Base-by-base conservation (phyloP, 2,113 vertebrate species). In the Channa argus region DNA sequence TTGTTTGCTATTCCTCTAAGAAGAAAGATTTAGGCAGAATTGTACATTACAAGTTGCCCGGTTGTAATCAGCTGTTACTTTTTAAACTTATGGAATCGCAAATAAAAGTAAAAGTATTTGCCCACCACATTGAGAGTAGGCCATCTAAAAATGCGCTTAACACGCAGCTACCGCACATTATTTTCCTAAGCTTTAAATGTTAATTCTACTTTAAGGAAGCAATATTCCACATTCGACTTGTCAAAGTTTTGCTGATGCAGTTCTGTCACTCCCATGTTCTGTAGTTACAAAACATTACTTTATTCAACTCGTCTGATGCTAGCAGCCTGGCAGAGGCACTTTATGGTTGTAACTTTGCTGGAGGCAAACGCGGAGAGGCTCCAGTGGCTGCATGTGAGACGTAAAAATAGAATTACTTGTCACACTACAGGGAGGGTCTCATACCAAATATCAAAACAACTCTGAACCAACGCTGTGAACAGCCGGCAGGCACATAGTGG, bases 361-460 rank as follows among this genome's bases (percentile, higher is more conserved):
- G 39, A 73, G 67, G 82, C 79, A 68, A 74, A 77, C 51, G 70
- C n/a, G 46, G 64, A 69, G 75, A 75, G 70, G 73, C 74, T 86
- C 70, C 11, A 88, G 66, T 53, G 71, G 47, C 77, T 91, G 86
- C 89, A 88, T 84, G 91, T 89, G 85, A 87, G 82, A 62, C 62
- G 71, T 90, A 94, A 91, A 95, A 94, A 95, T 94, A 95, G 91
- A 75, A 56, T 68, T 59, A 67, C 74, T 78, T 80, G 85, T 91
- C 81, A 91, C 77, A 73, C 83, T 76, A 66, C 79, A 63, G 89
- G 85, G 85, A 86, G 83, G 82, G 74, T 77, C 74, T 87, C 89
- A 74, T 91, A 86, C 87, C 73, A 15, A 83, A 89, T 92, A 86
- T 90, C 93, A 94, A 92, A 94, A 94, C 94, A 94, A 83, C 71